Evolutionary conservation across 2,797 vertebrate genomes (phyloP).

Genomic region (Rhinoraja longicauda): DNA sequence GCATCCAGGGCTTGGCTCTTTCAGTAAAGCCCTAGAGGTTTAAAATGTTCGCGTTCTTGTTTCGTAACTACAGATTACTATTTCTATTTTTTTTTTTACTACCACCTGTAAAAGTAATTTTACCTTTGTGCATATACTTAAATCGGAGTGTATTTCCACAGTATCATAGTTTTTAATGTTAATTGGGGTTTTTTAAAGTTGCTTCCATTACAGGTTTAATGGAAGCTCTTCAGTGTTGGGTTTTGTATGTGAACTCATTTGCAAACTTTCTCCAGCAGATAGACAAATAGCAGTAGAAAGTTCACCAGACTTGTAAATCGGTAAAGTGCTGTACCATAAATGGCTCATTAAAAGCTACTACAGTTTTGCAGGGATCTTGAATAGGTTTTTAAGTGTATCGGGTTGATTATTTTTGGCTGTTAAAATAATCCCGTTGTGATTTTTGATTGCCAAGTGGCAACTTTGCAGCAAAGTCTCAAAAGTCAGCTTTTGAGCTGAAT

Average conservation of each 20-base stretch:
- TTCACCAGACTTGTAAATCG: background rate
- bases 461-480: background rate
- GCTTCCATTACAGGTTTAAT: background rate
- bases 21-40: conserved; percentile 20
- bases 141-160: background rate
- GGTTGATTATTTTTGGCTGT: background rate
- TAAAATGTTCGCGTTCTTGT: background rate
- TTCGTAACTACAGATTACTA: background rate
- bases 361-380: background rate
- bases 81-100: background rate
- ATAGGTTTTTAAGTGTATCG: background rate
- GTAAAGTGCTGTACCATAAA: background rate
- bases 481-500: background rate
- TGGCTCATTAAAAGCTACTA: background rate
- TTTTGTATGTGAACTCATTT: background rate
- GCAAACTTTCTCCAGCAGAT: background rate
- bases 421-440: background rate
- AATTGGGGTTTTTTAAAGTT: background rate
- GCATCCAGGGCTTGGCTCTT: conserved; percentile 40
- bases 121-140: background rate
- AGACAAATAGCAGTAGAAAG: background rate
- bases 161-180: background rate
- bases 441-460: background rate
- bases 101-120: background rate
- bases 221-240: background rate